Base-by-base conservation (phyloP, 2,113 vertebrate genomes). In the Scophthalmus maximus region DNA sequence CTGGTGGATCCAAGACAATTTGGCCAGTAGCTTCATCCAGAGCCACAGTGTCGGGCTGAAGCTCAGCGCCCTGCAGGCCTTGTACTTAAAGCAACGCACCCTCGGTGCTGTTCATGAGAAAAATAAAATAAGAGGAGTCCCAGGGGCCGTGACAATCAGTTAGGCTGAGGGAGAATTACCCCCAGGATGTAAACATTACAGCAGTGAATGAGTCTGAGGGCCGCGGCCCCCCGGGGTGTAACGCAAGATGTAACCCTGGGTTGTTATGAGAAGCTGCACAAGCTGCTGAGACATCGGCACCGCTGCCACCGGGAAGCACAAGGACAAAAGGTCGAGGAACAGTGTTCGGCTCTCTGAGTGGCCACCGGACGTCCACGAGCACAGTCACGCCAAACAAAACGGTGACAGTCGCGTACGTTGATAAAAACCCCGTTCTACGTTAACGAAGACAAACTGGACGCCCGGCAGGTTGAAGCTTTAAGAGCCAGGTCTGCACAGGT, bases 121-220 rank as follows among this genome's bases (percentile, higher is more conserved):
- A 20, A 46, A 18, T n/a, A 46, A 6, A 34, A 9, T 34, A 34
- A 9, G 5, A 34, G 32, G 9, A 34, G 32, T 34, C 88, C 55
- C 40, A 61, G 78, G 80, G 74, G 73, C 42, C 58, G 67, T 72
- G 83, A 84, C 78, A 80, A 86, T 87, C 83, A 88, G 73, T 86
- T 83, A 77, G 84, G 52, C 80, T 86, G 51, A n/a, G 57, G 72
- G 78, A 78, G 82, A 82, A 87, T 78, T 76, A 88, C 76, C 71
- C 83, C 83, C 70, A 26, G 88, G 89, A 87, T 86, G 83, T 89
- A 91, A 89, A 91, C 87, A 89, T 77, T 82, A 85, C 71, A 85
- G 68, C 61, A 74, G 63, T 23, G 81, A 88, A 65, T 78, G 78
- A 82, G 85, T 81, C 73, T 73, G n/a, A n/a, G 77, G 88, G 86